These are phyloP conservation scores for Pogonomyrmex californicus DNA, from an alignment of 1,140 invertebrate species.

Conservation along the genomic window DNA sequence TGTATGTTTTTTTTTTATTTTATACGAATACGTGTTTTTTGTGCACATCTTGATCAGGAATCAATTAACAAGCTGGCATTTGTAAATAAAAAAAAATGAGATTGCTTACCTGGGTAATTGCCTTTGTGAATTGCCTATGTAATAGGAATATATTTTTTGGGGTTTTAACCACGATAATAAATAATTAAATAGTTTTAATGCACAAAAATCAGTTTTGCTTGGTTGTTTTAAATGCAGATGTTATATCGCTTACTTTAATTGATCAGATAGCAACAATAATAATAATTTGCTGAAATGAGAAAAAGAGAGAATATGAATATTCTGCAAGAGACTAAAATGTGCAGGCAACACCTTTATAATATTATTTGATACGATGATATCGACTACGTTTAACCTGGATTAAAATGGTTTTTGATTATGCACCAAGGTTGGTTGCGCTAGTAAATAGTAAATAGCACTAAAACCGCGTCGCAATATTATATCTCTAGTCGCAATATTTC, in stretches of 20 bases:
- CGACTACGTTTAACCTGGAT: conserved; percentile 30
- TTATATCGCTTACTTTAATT: not conserved
- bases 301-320: not conserved
- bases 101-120: conserved; percentile 73
- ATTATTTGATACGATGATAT: conserved; percentile 5
- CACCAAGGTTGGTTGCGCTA: conserved; percentile 21
- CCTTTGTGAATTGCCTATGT: conserved; percentile 59
- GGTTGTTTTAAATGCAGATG: conserved; percentile 14
- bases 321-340: not conserved
- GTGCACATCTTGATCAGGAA: conserved; percentile 53
- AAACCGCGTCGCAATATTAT: not conserved
- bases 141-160: conserved; percentile 63
- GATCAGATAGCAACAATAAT: not conserved
- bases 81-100: conserved; percentile 74
- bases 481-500: not conserved
- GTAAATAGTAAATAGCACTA: not conserved
- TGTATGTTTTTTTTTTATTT: not conserved
- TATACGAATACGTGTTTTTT: conserved; percentile 10
- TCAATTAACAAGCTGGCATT: conserved; percentile 71
- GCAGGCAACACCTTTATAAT: not conserved
- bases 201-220: not conserved
- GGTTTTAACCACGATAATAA: conserved; percentile 44
- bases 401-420: conserved; percentile 45
- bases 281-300: not conserved
- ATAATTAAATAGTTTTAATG: conserved; percentile 47